Evolutionary conservation across 2,113 vertebrate species (phyloP).

Genomic region (Mohoua ochrocephala): DNA sequence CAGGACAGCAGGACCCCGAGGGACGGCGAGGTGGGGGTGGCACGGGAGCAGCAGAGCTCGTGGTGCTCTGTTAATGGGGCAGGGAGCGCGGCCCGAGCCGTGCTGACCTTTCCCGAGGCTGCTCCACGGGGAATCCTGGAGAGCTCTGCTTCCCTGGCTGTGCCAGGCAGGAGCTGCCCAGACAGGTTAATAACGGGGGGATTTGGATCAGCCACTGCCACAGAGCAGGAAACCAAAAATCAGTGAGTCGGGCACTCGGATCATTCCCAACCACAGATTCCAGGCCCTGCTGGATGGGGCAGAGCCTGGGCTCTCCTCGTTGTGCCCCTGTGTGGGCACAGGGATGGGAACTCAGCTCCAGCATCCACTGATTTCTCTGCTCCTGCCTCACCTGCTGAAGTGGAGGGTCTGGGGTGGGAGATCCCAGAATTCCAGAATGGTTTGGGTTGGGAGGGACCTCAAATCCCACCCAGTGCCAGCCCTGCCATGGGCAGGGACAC

Average conservation of each 20-base stretch:
- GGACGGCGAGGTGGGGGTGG: background rate
- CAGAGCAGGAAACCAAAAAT: constrained; percentile 2
- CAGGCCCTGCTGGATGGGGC: background rate
- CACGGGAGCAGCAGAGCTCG: background rate
- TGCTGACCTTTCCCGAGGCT: background rate
- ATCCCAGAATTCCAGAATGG: background rate
- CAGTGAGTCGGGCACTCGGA: background rate
- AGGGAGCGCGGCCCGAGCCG: rapidly evolving
- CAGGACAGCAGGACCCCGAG: background rate
- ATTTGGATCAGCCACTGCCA: background rate
- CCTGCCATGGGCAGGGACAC: background rate
- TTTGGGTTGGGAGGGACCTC: rapidly evolving
- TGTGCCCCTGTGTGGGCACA: background rate
- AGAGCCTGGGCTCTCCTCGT: background rate
- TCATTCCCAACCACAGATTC: background rate
- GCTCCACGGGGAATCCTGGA: rapidly evolving
- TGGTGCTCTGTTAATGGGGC: background rate
- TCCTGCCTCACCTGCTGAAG: background rate
- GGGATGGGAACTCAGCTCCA: background rate
- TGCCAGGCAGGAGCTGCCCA: background rate
- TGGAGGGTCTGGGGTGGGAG: rapidly evolving
- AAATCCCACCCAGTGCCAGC: rapidly evolving
- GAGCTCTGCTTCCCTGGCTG: background rate
- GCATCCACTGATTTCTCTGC: rapidly evolving
- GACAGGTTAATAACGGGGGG: background rate